A percentile compares a stretch with the other conserved stretches of the same genome.
phyloP scores from a whole-genome alignment of 1,140 invertebrate genomes.

The Mercenaria mercenaria region DNA sequence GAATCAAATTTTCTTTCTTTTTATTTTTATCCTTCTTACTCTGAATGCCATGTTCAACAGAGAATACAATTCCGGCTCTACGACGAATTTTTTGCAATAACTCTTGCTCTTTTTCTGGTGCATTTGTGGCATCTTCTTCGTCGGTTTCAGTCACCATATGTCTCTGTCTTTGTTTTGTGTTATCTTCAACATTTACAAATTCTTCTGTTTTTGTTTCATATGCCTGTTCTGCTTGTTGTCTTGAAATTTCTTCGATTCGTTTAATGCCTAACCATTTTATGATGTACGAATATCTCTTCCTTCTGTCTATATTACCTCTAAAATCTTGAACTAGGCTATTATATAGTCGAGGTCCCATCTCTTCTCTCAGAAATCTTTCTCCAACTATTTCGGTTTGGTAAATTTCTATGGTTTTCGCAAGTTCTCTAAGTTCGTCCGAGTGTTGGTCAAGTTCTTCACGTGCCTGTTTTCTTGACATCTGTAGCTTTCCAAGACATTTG shows the following conservation, averaged over 20 bases:
- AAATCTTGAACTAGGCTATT: background rate
- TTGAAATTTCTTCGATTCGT: background rate
- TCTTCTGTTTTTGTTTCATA: background rate
- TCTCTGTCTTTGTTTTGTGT: background rate
- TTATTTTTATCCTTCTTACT: background rate
- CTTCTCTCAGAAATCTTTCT: background rate
- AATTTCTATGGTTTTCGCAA: background rate
- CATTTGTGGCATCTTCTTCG: background rate
- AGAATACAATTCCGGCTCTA: background rate
- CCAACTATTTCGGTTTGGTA: background rate
- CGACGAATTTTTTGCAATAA: background rate
- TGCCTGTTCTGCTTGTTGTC: background rate
- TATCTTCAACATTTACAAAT: background rate
- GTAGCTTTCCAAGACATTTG: conserved; percentile 12
- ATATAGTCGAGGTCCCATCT: background rate
- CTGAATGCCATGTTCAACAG: background rate
- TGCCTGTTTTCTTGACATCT: background rate
- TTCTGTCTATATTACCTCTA: background rate
- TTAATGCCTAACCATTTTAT: background rate
- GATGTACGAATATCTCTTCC: background rate
- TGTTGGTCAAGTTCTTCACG: background rate
- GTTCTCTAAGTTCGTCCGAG: background rate
- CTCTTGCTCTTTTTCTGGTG: background rate
- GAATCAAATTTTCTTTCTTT: background rate
- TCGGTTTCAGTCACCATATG: background rate